Base-by-base conservation (phyloP, 2,113 vertebrate genomes). In the Laterallus jamaicensis region DNA sequence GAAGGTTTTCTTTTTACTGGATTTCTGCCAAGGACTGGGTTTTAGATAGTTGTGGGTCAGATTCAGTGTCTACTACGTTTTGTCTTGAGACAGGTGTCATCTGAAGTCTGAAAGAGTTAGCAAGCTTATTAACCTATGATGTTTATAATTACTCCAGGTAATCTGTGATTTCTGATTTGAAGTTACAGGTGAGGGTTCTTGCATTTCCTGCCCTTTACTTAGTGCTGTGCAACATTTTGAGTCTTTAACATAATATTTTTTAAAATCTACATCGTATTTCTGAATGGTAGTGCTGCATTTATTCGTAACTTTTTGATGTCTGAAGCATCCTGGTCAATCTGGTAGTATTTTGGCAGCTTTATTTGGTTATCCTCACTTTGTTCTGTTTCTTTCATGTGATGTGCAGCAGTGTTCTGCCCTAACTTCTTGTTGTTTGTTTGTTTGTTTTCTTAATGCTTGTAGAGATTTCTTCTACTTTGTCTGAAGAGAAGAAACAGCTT, bases 401-500 rank as follows among this genome's bases (percentile, higher is more conserved):
- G n/a, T 68, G 40, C 52, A 42, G 39, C 63, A 40, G n/a, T 75
- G 58, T 29, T 50, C 11, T 66, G 62, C 64, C 12, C 7, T 58
- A 68, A 47, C 35, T 94, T 85, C 54, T 73, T 81, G 74, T 35
- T 69, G 20, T 86, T 5, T 75, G 16, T 44, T 92, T 92, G 15
- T 28, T 92, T 35, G 35, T 95, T 96, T 78, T 83, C 92, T 96
- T 90, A 80, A 88, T 97, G 39, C 54, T 88, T 96, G 15, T 90
- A 95, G 95, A 98, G 78, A 60, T 56, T 94, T 82, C 85, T 74
- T 69, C 86, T 79, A 5, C 71, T 77, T 44, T 67, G 12, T 83
- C 29, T 90, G 97, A 97, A 95, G 96, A 97, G 86, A 97, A 96
- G 93, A 97, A 95, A 81, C 74, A 92, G 63, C 94, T 98, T 93